Evolutionary conservation across 30 jellyfish, hydroid and myxozoan species (phyloP), one percentile per base, ranked within the genome.

Genomic region (Mastigias papua): DNA sequence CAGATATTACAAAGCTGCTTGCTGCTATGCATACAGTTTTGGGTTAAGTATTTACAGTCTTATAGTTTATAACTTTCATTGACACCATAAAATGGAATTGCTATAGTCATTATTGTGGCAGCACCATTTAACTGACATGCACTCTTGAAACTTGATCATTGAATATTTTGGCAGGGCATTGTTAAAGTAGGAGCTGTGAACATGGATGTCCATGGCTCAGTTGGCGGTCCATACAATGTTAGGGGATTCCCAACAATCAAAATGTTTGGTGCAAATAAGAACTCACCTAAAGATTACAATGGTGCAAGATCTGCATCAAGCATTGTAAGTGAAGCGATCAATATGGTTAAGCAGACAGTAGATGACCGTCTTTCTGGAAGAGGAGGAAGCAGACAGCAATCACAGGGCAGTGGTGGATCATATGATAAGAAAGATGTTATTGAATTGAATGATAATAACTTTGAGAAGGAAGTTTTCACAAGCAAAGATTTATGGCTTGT

Each of bases 121-220:
- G n/a, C n/a, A n/a, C n/a, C n/a, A n/a, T n/a, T n/a, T n/a, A n/a
- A n/a, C n/a, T n/a, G n/a, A n/a, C n/a, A n/a, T n/a, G n/a, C n/a
- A n/a, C n/a, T n/a, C n/a, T n/a, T n/a, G n/a, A n/a, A n/a, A n/a
- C n/a, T n/a, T 49, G 51, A 22, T 76, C 66, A 76, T 76, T 26
- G n/a, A n/a, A n/a, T n/a, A n/a, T 28, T 23, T 8, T 34, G 35
- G 29, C 58, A 93, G 92, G 98, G 98, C 11, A 78, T 93, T 29
- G 98, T 93, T 1, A 87, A 87, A 65, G 96, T 93, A 60, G 98
- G 98, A 46, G 98, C 98, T n/a, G 98, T 93, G 4, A 94, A 93
- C 83, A 93, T 93, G 98, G 98, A 93, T 88, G 96, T 73, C 22
- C 98, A 93, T 88, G 71, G 83, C 0, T 93, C 98, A 0, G 98